Evolutionary conservation across 2,888 invertebrate species (phyloP), one percentile per base, ranked within the genome.

Genomic region (Axea sp.): DNA sequence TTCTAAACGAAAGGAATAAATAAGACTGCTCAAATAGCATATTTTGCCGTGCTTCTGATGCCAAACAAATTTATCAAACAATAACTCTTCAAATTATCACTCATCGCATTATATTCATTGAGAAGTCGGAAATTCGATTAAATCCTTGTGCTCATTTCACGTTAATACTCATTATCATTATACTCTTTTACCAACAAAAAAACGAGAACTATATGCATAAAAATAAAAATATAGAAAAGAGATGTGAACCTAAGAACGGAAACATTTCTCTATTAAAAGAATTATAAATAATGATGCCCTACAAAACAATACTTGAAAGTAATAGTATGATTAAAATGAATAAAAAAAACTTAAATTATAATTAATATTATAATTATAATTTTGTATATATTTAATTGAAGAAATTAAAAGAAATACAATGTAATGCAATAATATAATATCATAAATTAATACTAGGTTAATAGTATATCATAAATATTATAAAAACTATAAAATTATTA

Each of bases 1-100:
- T 39, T 35, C 5, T 28, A 28, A 41, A 62, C 8, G 24, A 51
- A 37, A 39, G 17, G 2, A 35, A 31, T 35, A 65, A 43, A 45
- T 57, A 57, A 43, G 12, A 33, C 24, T 8, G 11, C 9, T 39
- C 3, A 15, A 39, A 24, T 17, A 41, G 22, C 28, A 15, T 55
- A 41, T 9, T n/a, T 33, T 37, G n/a, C 17, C 7, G n/a, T 14
- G 11, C n/a, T 14, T 1, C 17, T 8, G 5, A 43, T 14, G 3
- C 4, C n/a, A 43, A 43, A 26, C 14, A 3, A 26, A 26, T n/a
- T 24, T 1, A 24, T 28, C 14, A 26, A 26, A 26, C 14, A 2
- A 8, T 43, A 2, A 17, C 5, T 8, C 4, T 3, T 5, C 28
- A 11, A 45, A 45, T 15, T 28, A 8, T 8, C 4, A 41, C 12